Evolutionary conservation across 2,888 invertebrate genomes (phyloP), one percentile per base, ranked within the genome.

Genomic region (Philereme vetulata): DNA sequence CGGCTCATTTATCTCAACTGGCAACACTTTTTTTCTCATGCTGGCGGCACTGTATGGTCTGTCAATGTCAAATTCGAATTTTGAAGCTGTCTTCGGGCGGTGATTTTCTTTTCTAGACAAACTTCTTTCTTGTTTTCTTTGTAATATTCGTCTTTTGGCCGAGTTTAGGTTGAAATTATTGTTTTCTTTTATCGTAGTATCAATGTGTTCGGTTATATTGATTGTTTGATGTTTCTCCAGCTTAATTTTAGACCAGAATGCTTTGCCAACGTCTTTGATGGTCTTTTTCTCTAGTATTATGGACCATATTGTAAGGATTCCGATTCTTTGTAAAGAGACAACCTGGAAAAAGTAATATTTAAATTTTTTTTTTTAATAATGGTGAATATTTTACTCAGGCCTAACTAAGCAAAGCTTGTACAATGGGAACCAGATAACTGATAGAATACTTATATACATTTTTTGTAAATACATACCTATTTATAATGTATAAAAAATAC

Each of bases 161-260:
- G 84, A 75, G 49, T 78, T 85, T n/a, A 92, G 65, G 70, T 85
- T 88, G 33, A 92, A 90, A 52, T 68, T 60, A 38, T 34, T 43
- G 48, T 66, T 21, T 50, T 60, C 11, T 68, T 70, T 70, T 42
- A 67, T 44, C 1, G 78, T 64, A 1, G 68, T 42, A 44, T 82
- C 80, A 32, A 87, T 71, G 52, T 85, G 70, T 4, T 89, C 78
- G 7, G 71, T 51, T 42, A 92, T 60, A 38, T 76, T 63, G 36
- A 91, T 81, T 0, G 75, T 81, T 74, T 89, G 86, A 1, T 65
- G 72, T 63, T 77, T 85, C 64, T 89, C 86, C 5, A 90, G 65
- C 56, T 78, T 86, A 58, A 88, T 77, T 80, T 80, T 88, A 0
- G 92, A 90, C 83, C 88, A 87, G 60, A 75, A 88, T 0, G 91